These are phyloP conservation scores for Pachymerium ferrugineum DNA, from an alignment of 2,888 invertebrate species.

Conservation along the genomic window DNA sequence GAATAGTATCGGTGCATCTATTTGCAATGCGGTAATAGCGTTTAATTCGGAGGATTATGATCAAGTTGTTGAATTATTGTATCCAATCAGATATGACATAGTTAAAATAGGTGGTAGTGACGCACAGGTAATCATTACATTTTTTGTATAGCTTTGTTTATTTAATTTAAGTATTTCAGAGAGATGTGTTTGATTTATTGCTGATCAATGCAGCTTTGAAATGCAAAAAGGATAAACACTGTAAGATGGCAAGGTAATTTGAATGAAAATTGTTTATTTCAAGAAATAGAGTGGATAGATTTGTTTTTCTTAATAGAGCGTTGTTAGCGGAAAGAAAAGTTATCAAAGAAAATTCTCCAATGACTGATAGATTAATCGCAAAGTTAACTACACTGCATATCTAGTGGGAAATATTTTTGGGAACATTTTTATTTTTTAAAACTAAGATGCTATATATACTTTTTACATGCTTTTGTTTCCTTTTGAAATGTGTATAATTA, in stretches of 20 bases:
- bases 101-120: constrained; percentile 12
- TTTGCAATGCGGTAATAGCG: background rate
- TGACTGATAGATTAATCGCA: constrained; percentile 35
- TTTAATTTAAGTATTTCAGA: constrained; percentile 26
- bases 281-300: background rate
- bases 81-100: constrained; percentile 9
- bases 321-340: constrained; percentile 34
- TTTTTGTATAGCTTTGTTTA: background rate
- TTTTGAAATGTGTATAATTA: too few species aligned
- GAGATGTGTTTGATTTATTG: constrained; percentile 35
- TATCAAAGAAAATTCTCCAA: constrained; percentile 33
- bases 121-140: background rate
- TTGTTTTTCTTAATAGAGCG: constrained; percentile 14
- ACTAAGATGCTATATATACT: too few species aligned
- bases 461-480: too few species aligned
- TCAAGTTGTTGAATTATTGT: background rate
- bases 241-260: constrained; percentile 34
- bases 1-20: background rate
- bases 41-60: background rate
- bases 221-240: constrained; percentile 30
- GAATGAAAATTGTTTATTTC: background rate
- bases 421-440: background rate
- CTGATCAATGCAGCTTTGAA: constrained; percentile 35
- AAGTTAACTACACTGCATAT: background rate
- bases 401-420: too few species aligned